Percentiles rank a stretch among this genome's conserved stretches.
phyloP scores from a whole-genome alignment of 2,888 invertebrate genomes.

The Himalopsyche japonica region DNA sequence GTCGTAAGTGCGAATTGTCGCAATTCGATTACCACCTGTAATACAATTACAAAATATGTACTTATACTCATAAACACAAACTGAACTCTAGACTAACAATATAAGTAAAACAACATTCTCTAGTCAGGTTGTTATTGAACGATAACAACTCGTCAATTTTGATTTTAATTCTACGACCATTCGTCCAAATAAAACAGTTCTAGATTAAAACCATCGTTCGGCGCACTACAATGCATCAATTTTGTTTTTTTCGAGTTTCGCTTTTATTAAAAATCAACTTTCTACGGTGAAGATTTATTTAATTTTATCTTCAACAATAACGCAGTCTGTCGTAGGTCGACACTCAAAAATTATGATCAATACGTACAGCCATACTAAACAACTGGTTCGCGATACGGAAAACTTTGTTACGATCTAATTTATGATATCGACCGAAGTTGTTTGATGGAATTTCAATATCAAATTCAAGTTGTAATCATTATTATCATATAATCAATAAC shows the following conservation, averaged over 20 bases:
- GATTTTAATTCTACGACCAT: background rate
- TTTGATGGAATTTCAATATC: no score
- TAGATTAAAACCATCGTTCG: background rate
- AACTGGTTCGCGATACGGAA: background rate
- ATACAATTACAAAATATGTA: no score
- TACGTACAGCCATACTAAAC: background rate
- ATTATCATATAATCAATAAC: no score
- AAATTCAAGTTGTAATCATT: no score
- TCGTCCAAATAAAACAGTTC: background rate
- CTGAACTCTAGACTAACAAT: no score
- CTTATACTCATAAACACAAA: background rate
- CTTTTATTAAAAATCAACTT: background rate
- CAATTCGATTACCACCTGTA: no score
- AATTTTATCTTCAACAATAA: background rate
- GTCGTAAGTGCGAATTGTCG: no score
- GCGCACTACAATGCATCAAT: background rate
- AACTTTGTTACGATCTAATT: no score
- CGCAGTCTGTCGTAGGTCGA: background rate
- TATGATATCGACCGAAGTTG: no score
- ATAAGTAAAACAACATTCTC: background rate
- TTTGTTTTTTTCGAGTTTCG: background rate
- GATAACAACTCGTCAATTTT: background rate
- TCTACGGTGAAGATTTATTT: background rate
- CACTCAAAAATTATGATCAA: background rate
- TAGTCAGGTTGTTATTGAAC: background rate